A percentile compares a stretch with the other conserved stretches of the same genome.
Conservation (phyloP, 2,113 vertebrate genomes). For the Sander lucioperca region DNA sequence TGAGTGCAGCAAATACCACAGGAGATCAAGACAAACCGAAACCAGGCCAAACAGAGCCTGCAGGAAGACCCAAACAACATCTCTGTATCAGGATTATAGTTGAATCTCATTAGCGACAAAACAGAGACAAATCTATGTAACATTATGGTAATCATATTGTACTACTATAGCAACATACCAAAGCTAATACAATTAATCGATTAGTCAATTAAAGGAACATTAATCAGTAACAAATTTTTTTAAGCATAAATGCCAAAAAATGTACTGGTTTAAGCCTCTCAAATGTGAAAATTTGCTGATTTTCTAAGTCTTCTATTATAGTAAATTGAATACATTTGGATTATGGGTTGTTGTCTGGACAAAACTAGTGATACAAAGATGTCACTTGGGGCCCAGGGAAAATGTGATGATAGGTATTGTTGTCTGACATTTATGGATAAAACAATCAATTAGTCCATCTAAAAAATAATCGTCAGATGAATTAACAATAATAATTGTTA, state of each 20-base stretch:
- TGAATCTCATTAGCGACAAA: not conserved
- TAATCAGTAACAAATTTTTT: not conserved
- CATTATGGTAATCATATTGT: not conserved
- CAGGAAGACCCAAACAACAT: not conserved
- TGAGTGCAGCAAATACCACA: conserved; percentile 2
- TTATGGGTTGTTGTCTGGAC: conserved; percentile 1
- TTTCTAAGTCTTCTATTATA: not conserved
- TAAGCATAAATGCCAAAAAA: not conserved
- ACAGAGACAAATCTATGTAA: not conserved
- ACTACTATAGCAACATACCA: not conserved
- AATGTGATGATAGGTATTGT: not conserved
- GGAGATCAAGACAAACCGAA: conserved; percentile 3
- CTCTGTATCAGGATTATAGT: not conserved
- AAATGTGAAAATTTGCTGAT: not conserved
- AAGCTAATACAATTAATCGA: not conserved
- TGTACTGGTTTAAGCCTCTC: not conserved
- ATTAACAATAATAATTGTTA: not conserved
- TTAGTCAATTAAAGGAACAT: no score
- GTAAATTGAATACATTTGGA: not conserved
- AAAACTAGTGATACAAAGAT: not conserved
- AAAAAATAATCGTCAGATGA: not conserved
- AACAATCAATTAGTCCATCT: not conserved
- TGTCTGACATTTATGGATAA: not conserved
- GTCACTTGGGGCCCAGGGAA: not conserved
- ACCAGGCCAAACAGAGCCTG: not conserved